phyloP scores from a whole-genome alignment of 2,797 vertebrate genomes.

The Halcyon chelicuti region DNA sequence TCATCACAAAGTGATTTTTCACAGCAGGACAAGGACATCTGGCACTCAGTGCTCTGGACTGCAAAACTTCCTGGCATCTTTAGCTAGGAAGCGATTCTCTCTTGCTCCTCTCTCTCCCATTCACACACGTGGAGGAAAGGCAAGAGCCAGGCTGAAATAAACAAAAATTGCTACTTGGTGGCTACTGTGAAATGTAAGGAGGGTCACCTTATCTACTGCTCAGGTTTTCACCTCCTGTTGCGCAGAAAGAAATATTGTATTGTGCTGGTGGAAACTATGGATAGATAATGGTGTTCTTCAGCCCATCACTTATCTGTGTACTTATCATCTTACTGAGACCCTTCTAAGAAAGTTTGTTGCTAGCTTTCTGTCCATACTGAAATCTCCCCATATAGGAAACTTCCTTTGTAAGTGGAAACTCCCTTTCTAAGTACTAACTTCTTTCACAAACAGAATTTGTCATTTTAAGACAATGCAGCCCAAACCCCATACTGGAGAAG shows the following conservation, averaged over 20 bases:
- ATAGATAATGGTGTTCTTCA: not conserved
- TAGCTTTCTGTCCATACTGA: not conserved
- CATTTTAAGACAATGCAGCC: not conserved
- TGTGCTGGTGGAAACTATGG: not conserved
- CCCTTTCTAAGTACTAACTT: not conserved
- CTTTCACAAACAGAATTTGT: not conserved
- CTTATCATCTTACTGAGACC: not conserved
- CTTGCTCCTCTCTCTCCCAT: not conserved
- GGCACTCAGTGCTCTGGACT: not conserved
- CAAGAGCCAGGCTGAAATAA: not conserved
- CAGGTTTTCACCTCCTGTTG: not conserved
- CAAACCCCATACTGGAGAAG: fast-evolving
- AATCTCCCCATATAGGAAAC: fast-evolving
- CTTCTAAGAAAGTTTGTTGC: not conserved
- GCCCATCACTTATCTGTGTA: not conserved
- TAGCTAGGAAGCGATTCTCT: not conserved
- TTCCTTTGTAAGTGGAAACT: not conserved
- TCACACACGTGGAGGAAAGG: not conserved
- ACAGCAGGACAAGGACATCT: not conserved
- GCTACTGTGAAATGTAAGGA: not conserved
- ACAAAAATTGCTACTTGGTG: not conserved
- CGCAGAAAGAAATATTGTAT: not conserved
- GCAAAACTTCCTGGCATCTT: not conserved
- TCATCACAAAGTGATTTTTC: not conserved
- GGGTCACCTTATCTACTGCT: not conserved